phyloP scores from a whole-genome alignment of 2,888 invertebrate genomes.

The Odontomyia ornata region DNA sequence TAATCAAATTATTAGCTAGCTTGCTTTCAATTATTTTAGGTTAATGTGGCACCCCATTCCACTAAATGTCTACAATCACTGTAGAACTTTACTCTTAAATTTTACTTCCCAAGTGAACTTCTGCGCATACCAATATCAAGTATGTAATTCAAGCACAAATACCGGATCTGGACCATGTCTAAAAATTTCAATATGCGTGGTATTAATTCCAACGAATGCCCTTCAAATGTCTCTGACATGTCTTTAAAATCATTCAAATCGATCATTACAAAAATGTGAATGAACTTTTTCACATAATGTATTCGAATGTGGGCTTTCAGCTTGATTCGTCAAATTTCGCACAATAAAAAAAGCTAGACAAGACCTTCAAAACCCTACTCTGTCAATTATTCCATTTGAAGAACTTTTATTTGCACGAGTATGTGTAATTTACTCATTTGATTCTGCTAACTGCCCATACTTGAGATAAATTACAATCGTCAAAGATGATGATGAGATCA shows the following conservation, averaged over 20 bases:
- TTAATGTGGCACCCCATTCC: too few species aligned
- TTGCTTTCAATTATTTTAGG: too few species aligned
- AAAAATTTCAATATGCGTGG: not conserved
- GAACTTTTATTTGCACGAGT: not conserved
- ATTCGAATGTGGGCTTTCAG: not conserved
- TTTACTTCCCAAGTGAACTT: too few species aligned
- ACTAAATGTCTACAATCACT: too few species aligned
- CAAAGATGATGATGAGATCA: slow-evolving; percentile 29
- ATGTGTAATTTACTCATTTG: not conserved
- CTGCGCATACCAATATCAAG: too few species aligned
- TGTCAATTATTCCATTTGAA: slow-evolving; percentile 1
- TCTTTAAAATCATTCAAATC: not conserved
- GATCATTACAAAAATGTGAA: slow-evolving; percentile 18
- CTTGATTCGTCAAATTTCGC: not conserved
- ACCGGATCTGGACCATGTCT: not conserved
- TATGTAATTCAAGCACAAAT: too few species aligned
- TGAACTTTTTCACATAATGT: not conserved
- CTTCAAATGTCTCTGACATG: not conserved
- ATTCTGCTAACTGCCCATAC: slow-evolving; percentile 13
- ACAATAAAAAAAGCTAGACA: not conserved
- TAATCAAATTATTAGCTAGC: too few species aligned
- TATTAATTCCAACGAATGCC: not conserved
- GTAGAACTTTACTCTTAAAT: too few species aligned
- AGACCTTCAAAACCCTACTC: slow-evolving; percentile 18
- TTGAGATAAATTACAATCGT: slow-evolving; percentile 35